Conservation (phyloP, 35 echinoderm and acorn worm species). For the Ophioderma brevispina region DNA sequence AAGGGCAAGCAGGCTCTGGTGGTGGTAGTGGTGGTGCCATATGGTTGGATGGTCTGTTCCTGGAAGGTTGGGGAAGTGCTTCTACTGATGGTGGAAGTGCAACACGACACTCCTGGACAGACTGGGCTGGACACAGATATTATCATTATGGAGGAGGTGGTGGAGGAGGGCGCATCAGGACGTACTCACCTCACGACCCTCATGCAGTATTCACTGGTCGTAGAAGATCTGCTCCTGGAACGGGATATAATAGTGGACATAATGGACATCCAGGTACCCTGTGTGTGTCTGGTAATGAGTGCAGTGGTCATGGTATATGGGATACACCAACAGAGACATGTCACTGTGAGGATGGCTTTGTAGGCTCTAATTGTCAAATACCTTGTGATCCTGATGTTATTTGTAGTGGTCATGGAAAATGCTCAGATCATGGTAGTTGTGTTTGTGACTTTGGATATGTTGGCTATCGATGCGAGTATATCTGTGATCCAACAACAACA, state of each 20-base stretch:
- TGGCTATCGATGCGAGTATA: conserved; percentile 85
- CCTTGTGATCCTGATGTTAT: conserved; percentile 26
- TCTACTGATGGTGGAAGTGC: conserved; percentile 62
- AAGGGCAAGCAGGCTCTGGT: conserved; percentile 17
- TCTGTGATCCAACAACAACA: conserved; percentile 46
- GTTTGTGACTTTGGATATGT: conserved; percentile 69
- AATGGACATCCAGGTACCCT: conserved; percentile 41
- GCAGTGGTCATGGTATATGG: conserved; percentile 75
- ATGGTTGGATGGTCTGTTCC: conserved; percentile 72
- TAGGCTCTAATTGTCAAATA: conserved; percentile 81
- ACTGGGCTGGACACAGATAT: not conserved
- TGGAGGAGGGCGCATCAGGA: conserved; percentile 63
- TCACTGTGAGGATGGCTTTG: conserved; percentile 54
- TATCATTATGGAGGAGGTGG: conserved; percentile 67
- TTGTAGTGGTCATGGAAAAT: conserved; percentile 74
- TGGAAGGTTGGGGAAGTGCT: conserved; percentile 74
- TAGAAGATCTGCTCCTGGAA: conserved; percentile 1
- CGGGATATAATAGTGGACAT: not conserved
- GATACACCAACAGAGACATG: conserved; percentile 9
- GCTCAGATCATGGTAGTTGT: conserved; percentile 68
- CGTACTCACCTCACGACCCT: conserved; percentile 48
- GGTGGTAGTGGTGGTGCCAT: conserved; percentile 83
- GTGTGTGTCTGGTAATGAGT: conserved; percentile 41
- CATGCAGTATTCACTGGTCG: conserved; percentile 20
- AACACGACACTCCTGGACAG: not conserved